These are phyloP conservation scores for Callipepla californica DNA, from an alignment of 2,113 vertebrate genomes.

Conservation along the genomic window DNA sequence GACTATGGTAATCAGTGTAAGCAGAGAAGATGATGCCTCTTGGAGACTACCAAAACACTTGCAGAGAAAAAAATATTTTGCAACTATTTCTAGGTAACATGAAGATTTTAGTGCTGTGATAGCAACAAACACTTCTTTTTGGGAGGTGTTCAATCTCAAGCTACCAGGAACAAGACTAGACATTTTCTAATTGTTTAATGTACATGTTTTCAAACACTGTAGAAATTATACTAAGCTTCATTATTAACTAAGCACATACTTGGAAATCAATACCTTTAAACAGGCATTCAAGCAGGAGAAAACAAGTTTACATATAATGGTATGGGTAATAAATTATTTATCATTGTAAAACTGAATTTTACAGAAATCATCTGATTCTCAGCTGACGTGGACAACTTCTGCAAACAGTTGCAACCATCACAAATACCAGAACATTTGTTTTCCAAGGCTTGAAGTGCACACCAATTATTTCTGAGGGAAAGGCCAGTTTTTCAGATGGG, in stretches of 20 bases:
- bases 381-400: neutral
- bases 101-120: neutral
- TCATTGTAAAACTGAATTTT: neutral
- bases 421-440: neutral
- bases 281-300: neutral
- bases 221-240: fast-evolving
- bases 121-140: neutral
- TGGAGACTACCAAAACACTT: fast-evolving
- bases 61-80: fast-evolving
- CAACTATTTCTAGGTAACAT: fast-evolving
- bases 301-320: neutral
- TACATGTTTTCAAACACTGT: neutral
- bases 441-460: neutral
- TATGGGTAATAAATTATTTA: neutral
- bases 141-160: neutral
- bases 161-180: neutral
- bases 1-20: neutral
- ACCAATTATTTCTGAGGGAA: neutral
- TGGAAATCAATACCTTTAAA: neutral
- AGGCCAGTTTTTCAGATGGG: neutral
- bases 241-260: neutral
- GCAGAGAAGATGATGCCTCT: neutral
- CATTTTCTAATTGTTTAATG: neutral
- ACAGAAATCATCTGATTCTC: neutral
- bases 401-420: neutral